Evolutionary conservation across 1,140 invertebrate genomes (phyloP).

Genomic region (Sitodiplosis mosellana): DNA sequence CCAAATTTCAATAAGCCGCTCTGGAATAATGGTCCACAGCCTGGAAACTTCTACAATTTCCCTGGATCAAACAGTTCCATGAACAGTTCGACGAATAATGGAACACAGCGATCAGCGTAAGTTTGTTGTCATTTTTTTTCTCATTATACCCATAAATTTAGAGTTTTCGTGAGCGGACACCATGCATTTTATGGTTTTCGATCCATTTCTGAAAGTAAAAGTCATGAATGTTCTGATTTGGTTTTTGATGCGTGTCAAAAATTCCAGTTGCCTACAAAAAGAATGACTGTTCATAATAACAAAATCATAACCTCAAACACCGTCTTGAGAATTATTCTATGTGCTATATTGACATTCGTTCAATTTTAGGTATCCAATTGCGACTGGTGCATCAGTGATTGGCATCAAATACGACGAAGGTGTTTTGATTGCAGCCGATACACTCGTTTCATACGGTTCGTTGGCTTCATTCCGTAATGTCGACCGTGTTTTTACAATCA

Average conservation of each 20-base stretch:
- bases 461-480: slow-evolving; percentile 71
- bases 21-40: slow-evolving; percentile 52
- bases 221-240: not conserved
- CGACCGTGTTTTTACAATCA: slow-evolving; percentile 70
- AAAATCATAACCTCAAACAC: not conserved
- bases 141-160: slow-evolving; percentile 3
- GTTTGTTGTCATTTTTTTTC: slow-evolving; percentile 15
- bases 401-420: slow-evolving; percentile 76
- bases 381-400: slow-evolving; percentile 80
- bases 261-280: not conserved
- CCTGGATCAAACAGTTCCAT: slow-evolving; percentile 26
- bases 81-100: slow-evolving; percentile 18
- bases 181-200: not conserved
- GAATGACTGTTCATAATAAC: not conserved
- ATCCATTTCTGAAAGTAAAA: not conserved
- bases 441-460: slow-evolving; percentile 79
- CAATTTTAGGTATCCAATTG: slow-evolving; percentile 60
- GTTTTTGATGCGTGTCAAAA: not conserved
- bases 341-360: slow-evolving; percentile 2
- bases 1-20: slow-evolving; percentile 24
- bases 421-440: slow-evolving; percentile 80
- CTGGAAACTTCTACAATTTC: slow-evolving; percentile 51
- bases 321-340: not conserved
- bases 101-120: slow-evolving; percentile 43
- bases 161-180: too few relatives aligned